phyloP scores from a whole-genome alignment of 2,797 vertebrate genomes.

The Threskiornis aethiopicus region DNA sequence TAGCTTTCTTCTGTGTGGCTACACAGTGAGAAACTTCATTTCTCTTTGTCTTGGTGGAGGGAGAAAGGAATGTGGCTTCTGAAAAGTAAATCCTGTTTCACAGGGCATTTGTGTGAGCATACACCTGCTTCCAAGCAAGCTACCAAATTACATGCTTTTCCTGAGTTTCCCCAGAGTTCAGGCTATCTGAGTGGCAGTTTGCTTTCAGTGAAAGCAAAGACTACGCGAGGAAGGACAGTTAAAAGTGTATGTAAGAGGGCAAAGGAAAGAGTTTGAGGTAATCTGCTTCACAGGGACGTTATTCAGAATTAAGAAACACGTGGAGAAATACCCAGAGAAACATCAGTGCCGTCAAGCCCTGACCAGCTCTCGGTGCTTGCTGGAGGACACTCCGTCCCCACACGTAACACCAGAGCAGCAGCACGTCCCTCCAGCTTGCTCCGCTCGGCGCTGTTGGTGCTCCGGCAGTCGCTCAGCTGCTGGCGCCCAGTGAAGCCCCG shows the following conservation, averaged over 20 bases:
- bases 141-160: neutral
- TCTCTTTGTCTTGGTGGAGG: neutral
- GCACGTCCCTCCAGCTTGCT: fast-evolving
- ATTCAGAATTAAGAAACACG: neutral
- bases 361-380: neutral
- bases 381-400: neutral
- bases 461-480: fast-evolving
- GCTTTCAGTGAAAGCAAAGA: neutral
- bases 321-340: neutral
- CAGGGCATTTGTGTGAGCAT: neutral
- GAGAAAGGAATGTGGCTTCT: neutral
- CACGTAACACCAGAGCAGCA: neutral
- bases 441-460: fast-evolving
- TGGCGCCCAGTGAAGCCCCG: fast-evolving
- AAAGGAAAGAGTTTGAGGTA: neutral
- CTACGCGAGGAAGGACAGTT: neutral
- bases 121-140: neutral
- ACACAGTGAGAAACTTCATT: neutral
- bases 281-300: neutral
- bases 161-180: neutral
- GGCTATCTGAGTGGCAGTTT: neutral
- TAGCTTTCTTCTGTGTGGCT: neutral
- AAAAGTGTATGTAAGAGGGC: neutral
- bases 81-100: neutral
- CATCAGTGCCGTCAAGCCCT: neutral